Conservation (phyloP, 2,113 vertebrate species). For the Gorilla gorilla region DNA sequence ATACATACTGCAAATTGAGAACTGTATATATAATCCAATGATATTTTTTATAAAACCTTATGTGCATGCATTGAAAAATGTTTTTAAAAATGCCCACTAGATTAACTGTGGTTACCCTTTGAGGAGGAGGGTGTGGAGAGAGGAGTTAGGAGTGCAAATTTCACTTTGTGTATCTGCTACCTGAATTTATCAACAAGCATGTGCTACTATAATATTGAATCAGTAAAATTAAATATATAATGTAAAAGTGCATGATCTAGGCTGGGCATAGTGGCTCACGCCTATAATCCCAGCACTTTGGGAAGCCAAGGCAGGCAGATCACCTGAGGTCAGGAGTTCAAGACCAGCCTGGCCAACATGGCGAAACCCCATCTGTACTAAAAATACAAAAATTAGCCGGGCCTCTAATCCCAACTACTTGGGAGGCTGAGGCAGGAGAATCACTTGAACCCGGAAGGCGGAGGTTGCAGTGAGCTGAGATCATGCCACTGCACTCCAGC, state of each 20-base stretch:
- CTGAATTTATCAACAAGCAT: neutral
- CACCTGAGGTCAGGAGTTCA: no score
- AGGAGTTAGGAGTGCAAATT: neutral
- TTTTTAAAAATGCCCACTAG: neutral
- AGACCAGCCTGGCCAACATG: no score
- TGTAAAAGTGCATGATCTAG: rapidly evolving
- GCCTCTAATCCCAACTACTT: no score
- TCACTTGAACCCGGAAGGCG: no score
- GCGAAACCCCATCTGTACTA: no score
- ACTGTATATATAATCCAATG: neutral
- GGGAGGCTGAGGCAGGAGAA: no score
- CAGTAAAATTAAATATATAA: neutral
- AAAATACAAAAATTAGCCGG: no score
- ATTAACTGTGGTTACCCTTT: neutral
- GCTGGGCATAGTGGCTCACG: no score
- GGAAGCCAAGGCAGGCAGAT: no score
- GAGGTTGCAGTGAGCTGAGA: no score
- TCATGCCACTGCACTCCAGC: no score
- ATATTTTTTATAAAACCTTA: neutral
- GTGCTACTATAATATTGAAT: neutral
- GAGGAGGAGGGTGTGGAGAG: neutral
- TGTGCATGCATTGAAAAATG: neutral
- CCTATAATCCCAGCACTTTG: no score
- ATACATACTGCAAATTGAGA: neutral
- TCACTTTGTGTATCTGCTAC: neutral